phyloP scores from a whole-genome alignment of 2,888 invertebrate genomes.

The Tribolium freemani region DNA sequence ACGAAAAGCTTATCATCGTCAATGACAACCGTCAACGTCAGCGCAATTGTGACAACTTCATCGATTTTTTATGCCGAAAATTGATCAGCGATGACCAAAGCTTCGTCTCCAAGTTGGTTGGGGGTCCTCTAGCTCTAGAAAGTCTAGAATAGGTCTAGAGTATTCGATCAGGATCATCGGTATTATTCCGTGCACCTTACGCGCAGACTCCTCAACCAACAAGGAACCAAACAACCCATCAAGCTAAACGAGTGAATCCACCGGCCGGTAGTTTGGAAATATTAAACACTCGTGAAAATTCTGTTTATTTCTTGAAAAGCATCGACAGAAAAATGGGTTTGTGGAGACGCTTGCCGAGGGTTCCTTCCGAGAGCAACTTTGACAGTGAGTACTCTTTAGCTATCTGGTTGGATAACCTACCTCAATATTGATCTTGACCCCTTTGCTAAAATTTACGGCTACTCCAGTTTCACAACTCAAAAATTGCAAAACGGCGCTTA shows the following conservation, averaged over 20 bases:
- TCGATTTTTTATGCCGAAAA: not conserved
- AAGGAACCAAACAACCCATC: conserved; percentile 16
- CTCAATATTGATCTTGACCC: conserved; percentile 44
- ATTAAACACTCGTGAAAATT: not conserved
- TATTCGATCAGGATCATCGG: conserved; percentile 24
- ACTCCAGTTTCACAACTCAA: not conserved
- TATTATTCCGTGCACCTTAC: conserved; percentile 39
- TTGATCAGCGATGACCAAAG: not conserved
- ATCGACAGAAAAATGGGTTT: conserved; percentile 27
- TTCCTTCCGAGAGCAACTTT: conserved; percentile 37
- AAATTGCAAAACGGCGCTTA: not conserved
- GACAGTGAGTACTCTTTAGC: conserved; percentile 38
- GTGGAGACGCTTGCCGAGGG: conserved; percentile 36
- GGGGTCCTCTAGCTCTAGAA: not conserved
- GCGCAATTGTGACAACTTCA: not conserved
- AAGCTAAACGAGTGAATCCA: not conserved
- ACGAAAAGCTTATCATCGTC: not conserved
- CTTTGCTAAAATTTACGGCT: conserved; percentile 7
- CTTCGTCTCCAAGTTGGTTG: too few species aligned
- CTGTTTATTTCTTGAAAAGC: too few species aligned
- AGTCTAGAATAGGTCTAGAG: conserved; percentile 18
- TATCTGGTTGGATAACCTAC: conserved; percentile 26
- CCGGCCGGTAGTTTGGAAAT: conserved; percentile 11
- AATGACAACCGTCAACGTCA: not conserved
- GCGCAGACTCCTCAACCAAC: conserved; percentile 29